Evolutionary conservation across 1,140 invertebrate species (phyloP), one percentile per base, ranked within the genome.

Genomic region (Agraylea sexmaculata): DNA sequence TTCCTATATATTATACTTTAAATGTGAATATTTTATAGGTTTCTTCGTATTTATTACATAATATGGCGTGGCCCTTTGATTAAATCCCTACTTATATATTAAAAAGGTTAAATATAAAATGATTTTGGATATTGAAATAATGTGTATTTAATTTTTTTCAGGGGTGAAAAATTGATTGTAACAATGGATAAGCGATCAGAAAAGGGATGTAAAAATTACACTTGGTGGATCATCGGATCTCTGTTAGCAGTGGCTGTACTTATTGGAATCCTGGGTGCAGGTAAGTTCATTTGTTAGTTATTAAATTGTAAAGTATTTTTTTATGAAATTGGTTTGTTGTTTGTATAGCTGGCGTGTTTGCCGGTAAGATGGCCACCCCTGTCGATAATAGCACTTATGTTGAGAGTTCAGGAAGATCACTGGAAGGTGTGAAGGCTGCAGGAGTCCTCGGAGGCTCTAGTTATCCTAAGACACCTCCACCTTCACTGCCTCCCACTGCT

Each of bases 121-220:
- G 23, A 25, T 8, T 8, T 8, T 25, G 12, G 12, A 7, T 12
- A 8, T 12, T 8, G 12, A 7, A 46, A 30, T 16, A 1, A 22
- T 34, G 2, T 1, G 45, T 32, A 45, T 43, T 19, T 51, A 40
- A 50, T 55, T 59, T 63, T 59, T 78, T 78, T 31, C 71, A 83
- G 82, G 58, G 80, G 81, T 37, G 81, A 84, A 59, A 86, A 86
- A 56, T 56, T 86, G 23, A 83, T 83, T 51, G 77, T 86, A 32
- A 86, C 81, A 10, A 81, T 81, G 53, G 81, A 84, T 54, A 84
- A 84, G 53, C 64, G 80, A 30, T 70, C 73, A 4, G 70, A 71
- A 41, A 76, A 74, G 41, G 68, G 70, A 5, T 76, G 75, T 65
- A 76, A 72, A 54, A 70, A 74, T 52, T 70, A 73, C 42, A 58